These are phyloP conservation scores for Sebastes baramenuke DNA, from an alignment of 2,797 vertebrate genomes.

Conservation along the genomic window DNA sequence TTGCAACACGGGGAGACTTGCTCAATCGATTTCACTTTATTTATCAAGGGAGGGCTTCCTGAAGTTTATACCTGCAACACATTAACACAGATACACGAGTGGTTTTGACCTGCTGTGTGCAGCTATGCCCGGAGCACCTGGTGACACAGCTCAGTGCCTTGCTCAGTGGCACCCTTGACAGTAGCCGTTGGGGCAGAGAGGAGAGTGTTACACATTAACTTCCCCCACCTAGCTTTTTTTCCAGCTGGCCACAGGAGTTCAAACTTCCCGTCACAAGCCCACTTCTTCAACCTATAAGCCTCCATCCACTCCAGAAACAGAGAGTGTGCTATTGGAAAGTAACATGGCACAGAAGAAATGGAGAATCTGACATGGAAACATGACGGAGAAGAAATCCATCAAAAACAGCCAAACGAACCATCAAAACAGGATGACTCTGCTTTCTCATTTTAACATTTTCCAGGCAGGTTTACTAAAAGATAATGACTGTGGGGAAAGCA, in stretches of 20 bases:
- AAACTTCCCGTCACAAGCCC: constrained; percentile 46
- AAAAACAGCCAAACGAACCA: constrained; percentile 21
- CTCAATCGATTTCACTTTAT: constrained; percentile 68
- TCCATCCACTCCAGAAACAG: constrained; percentile 31
- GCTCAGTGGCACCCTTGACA: constrained; percentile 55
- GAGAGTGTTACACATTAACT: constrained; percentile 71
- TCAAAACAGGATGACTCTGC: constrained; percentile 1
- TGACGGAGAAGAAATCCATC: constrained; percentile 54
- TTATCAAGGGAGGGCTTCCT: constrained; percentile 44
- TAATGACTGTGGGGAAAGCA: not conserved
- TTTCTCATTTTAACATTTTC: constrained; percentile 32
- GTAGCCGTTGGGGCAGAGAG: constrained; percentile 26
- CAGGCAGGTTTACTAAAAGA: constrained; percentile 16
- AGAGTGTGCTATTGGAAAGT: constrained; percentile 27
- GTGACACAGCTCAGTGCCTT: constrained; percentile 46
- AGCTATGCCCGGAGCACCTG: not conserved
- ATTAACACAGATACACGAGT: not conserved
- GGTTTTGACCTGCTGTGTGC: not conserved
- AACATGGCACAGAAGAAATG: constrained; percentile 27
- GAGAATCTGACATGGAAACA: constrained; percentile 64
- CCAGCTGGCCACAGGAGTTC: constrained; percentile 32
- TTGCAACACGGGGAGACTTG: constrained; percentile 76
- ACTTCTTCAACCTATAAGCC: constrained; percentile 22
- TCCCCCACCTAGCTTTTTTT: constrained; percentile 65
- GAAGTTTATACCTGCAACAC: not conserved